Base-by-base conservation (phyloP, 2,113 vertebrate genomes). In the Odontesthes bonariensis region DNA sequence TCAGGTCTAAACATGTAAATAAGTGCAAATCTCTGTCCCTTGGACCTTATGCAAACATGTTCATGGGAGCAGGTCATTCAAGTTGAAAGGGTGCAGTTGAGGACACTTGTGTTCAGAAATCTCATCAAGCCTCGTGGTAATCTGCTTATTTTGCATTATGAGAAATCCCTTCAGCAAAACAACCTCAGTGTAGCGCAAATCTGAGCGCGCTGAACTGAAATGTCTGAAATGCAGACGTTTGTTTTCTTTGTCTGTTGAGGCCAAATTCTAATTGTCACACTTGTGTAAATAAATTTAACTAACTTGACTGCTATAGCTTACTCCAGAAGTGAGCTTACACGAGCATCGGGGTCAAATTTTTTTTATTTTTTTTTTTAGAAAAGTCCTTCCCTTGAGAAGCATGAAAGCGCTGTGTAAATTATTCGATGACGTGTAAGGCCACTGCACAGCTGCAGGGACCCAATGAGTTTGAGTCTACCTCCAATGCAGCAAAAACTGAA, bases 391-490 rank as follows among this genome's bases (percentile, higher is more conserved):
- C 62, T 38, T 51, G 19, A 19, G 47, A 65, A 52, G 63, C 47
- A 68, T 44, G 16, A 55, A 44, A 68, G 38, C 42, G 52, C n/a
- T 31, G 52, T 56, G 22, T 68, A 55, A 68, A 62, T 51, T 6
- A 55, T 67, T 38, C 31, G 31, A 22, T 22, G 38, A 59, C 35
- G 5, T n/a, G 2, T 27, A 27, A 27, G 27, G 11, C 52, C 20
- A 75, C 32, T 64, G 42, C 46, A 64, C 52, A 64, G 52, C 35
- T 67, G 38, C 23, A 66, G 2, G 31, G 31, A 38, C 63, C 52
- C 51, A 52, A 4, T 65, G 31, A 40, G 11, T n/a, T 8, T 7
- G 35, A 42, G 40, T 42, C 2, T 42, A 9, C 8, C 8, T 42
- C 40, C 9, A 11, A 42, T 3, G 3, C 40, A 11, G 9, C 9